Evolutionary conservation across 1,140 invertebrate species (phyloP), one percentile per base, ranked within the genome.

Genomic region (Aleiodes sp.): DNA sequence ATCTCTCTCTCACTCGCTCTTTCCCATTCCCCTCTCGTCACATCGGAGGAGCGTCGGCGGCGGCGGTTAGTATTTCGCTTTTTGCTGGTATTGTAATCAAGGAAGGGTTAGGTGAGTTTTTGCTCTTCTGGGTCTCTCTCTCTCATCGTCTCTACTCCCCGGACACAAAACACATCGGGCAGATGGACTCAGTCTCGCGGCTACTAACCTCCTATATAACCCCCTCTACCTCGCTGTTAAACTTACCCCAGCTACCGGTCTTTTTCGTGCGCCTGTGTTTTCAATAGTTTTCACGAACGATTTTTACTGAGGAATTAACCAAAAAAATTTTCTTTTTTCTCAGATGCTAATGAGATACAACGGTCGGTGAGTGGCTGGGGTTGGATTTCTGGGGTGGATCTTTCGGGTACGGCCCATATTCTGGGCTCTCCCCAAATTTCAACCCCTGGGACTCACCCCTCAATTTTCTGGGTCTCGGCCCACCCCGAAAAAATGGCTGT

Each of bases 101-200:
- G 85, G 84, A 86, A 86, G 85, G 85, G 85, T 85, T 86, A 86
- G 85, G 82, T 82, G 81, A 84, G 84, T 85, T 86, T 86, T 86
- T 86, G 83, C 79, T 75, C 70, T n/a, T 60, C 60, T 68, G 70
- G 71, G 70, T 68, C 65, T 62, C 60, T 56, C 68, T 57, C 59
- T 41, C 61, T 57, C 59, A 56, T 35, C 56, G 8, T 66, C 43
- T 65, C 75, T 73, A 71, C 71, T 77, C 77, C 76, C 71, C 72
- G 59, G 70, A 81, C 78, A 82, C 84, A 86, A 85, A 86, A 86
- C 83, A 86, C 84, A 84, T 76, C 81, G 78, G 82, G 81, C 84
- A 85, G 84, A 86, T 86, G 84, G 84, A 86, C 84, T 80, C 78
- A 84, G 78, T 85, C 84, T 75, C 73, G 70, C 69, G 74, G 68